These are phyloP conservation scores for Centroberyx gerrardi DNA, from an alignment of 2,797 vertebrate genomes.

Conservation along the genomic window DNA sequence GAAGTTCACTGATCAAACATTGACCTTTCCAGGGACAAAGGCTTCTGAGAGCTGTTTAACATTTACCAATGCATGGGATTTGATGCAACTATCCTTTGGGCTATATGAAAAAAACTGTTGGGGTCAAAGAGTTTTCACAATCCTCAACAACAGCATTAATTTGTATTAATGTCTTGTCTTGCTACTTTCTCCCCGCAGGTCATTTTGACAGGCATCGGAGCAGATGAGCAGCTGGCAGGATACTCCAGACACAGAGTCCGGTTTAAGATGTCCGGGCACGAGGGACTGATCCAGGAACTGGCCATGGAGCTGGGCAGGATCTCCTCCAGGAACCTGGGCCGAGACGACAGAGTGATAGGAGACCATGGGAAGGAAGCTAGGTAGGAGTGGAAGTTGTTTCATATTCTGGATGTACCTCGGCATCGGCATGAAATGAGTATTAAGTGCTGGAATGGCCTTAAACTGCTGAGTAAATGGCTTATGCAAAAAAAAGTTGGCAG, in stretches of 20 bases:
- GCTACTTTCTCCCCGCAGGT: conserved; percentile 81
- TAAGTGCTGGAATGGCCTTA: neutral
- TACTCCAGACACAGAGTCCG: conserved; percentile 93
- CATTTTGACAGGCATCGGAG: conserved; percentile 94
- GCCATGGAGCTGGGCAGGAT: conserved; percentile 93
- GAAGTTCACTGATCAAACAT: conserved; percentile 18
- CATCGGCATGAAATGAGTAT: neutral
- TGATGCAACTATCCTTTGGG: neutral
- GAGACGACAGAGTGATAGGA: conserved; percentile 94
- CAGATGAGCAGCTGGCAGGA: conserved; percentile 97
- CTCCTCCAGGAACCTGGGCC: conserved; percentile 94
- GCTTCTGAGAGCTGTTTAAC: neutral
- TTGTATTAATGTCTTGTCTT: neutral
- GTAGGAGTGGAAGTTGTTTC: conserved; percentile 67
- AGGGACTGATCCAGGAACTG: conserved; percentile 90
- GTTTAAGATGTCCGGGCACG: conserved; percentile 86
- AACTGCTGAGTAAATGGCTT: neutral
- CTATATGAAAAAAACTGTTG: neutral
- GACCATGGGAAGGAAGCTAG: conserved; percentile 97
- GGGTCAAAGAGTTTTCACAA: neutral
- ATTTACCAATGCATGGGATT: too few species aligned
- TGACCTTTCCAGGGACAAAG: neutral
- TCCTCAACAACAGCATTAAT: neutral
- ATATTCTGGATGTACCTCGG: too few species aligned
- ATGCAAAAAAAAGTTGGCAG: too few species aligned